These are phyloP conservation scores for Microcebus lehilahytsara DNA, from an alignment of 2,113 vertebrate species.

Conservation along the genomic window DNA sequence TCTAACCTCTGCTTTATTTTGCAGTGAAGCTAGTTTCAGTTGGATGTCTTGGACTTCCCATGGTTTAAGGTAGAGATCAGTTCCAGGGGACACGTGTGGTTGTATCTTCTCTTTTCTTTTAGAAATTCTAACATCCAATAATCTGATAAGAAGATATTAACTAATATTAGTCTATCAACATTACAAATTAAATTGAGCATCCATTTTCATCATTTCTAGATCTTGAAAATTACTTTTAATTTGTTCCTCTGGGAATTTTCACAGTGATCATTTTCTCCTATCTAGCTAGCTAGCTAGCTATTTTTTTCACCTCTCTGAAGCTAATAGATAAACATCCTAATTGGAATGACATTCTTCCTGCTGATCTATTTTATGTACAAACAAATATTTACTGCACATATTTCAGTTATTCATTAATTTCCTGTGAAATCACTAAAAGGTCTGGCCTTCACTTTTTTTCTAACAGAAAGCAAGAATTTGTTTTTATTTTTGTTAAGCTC, in stretches of 20 bases:
- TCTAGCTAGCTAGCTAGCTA: not conserved
- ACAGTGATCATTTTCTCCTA: not conserved
- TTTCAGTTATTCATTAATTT: not conserved
- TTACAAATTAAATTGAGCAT: not conserved
- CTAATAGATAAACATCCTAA: not conserved
- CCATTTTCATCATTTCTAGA: not conserved
- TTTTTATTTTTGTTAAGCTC: not conserved
- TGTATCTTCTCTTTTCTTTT: not conserved
- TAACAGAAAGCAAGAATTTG: not conserved
- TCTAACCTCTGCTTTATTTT: not conserved
- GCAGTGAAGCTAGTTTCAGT: not conserved
- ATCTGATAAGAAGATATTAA: not conserved
- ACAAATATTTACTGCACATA: not conserved
- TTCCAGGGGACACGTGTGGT: not conserved
- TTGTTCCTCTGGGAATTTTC: constrained; percentile 8
- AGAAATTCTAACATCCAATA: not conserved
- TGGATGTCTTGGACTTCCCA: not conserved
- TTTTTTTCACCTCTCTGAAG: not conserved
- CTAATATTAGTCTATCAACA: not conserved
- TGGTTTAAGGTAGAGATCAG: not conserved
- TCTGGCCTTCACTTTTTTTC: not conserved
- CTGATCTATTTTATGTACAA: not conserved
- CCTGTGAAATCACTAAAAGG: not conserved
- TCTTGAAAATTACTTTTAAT: constrained; percentile 25
- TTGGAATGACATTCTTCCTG: not conserved